Conservation (phyloP, 2,888 invertebrate species). For the Bembecia ichneumoniformis region DNA sequence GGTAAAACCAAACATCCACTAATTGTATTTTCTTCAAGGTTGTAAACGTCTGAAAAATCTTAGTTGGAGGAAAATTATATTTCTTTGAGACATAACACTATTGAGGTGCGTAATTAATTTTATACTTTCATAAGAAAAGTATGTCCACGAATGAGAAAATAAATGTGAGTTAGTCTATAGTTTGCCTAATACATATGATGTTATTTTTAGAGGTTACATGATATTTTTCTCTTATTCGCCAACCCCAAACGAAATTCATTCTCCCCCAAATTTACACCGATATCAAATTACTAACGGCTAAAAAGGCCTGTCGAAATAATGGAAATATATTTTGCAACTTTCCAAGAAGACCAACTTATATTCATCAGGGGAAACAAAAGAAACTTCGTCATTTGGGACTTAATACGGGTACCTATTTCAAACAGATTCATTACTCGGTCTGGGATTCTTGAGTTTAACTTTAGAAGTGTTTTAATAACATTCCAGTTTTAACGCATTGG, state of each 20-base stretch:
- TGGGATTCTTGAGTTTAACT: slow-evolving; percentile 7
- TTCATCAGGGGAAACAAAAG: slow-evolving; percentile 6
- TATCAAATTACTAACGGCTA: not conserved
- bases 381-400: slow-evolving; percentile 8
- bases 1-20: too few relatives aligned
- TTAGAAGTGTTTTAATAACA: slow-evolving; percentile 7
- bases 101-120: too few relatives aligned
- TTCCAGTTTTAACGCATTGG: not conserved
- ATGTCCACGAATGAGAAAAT: too few relatives aligned
- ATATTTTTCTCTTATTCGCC: too few relatives aligned
- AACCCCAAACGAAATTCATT: not conserved
- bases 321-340: slow-evolving; percentile 4
- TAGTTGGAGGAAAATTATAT: too few relatives aligned
- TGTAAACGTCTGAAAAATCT: too few relatives aligned
- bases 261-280: not conserved
- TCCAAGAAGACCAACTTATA: not conserved
- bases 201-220: too few relatives aligned
- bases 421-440: slow-evolving; percentile 9
- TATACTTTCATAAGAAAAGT: too few relatives aligned
- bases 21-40: too few relatives aligned
- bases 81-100: too few relatives aligned
- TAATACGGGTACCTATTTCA: slow-evolving; percentile 2
- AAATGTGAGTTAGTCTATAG: too few relatives aligned
- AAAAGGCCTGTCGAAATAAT: slow-evolving; percentile 1
- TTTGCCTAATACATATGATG: too few relatives aligned